phyloP scores from a whole-genome alignment of 1,140 invertebrate species.

The Bombus superbus region DNA sequence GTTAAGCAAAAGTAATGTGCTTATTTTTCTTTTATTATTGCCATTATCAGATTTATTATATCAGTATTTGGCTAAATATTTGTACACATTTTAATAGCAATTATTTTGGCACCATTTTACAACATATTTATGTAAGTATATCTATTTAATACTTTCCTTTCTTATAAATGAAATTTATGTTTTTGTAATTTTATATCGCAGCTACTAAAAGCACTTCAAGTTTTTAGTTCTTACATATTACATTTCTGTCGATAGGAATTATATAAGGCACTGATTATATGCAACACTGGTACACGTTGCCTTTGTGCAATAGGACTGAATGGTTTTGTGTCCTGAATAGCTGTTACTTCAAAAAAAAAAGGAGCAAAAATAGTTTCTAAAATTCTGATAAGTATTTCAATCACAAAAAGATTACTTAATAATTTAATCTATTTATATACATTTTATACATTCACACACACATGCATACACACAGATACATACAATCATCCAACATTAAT shows the following conservation, averaged over 20 bases:
- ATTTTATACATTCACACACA: slow-evolving; percentile 37
- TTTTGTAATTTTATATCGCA: slow-evolving; percentile 58
- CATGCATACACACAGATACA: slow-evolving; percentile 28
- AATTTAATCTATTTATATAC: slow-evolving; percentile 48
- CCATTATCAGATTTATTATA: slow-evolving; percentile 57
- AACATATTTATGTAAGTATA: slow-evolving; percentile 49
- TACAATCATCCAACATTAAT: slow-evolving; percentile 5
- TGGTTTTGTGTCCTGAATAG: slow-evolving; percentile 8
- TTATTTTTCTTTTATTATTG: slow-evolving; percentile 58
- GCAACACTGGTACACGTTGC: slow-evolving; percentile 51
- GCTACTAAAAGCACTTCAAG: slow-evolving; percentile 63
- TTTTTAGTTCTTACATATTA: slow-evolving; percentile 51
- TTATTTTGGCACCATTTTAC: slow-evolving; percentile 71
- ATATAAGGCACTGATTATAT: slow-evolving; percentile 68
- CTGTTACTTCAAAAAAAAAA: slow-evolving; percentile 33
- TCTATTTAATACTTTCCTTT: slow-evolving; percentile 53
- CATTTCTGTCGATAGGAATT: slow-evolving; percentile 58
- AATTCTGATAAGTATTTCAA: slow-evolving; percentile 48
- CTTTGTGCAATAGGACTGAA: slow-evolving; percentile 41
- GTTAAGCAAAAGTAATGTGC: slow-evolving; percentile 37
- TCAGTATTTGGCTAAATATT: slow-evolving; percentile 69
- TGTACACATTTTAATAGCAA: slow-evolving; percentile 66
- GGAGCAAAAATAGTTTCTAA: slow-evolving; percentile 50
- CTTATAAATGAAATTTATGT: slow-evolving; percentile 45
- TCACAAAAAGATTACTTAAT: slow-evolving; percentile 48